Evolutionary conservation across 2,113 vertebrate genomes (phyloP), one percentile per base, ranked within the genome.

Genomic region (Ia io): DNA sequence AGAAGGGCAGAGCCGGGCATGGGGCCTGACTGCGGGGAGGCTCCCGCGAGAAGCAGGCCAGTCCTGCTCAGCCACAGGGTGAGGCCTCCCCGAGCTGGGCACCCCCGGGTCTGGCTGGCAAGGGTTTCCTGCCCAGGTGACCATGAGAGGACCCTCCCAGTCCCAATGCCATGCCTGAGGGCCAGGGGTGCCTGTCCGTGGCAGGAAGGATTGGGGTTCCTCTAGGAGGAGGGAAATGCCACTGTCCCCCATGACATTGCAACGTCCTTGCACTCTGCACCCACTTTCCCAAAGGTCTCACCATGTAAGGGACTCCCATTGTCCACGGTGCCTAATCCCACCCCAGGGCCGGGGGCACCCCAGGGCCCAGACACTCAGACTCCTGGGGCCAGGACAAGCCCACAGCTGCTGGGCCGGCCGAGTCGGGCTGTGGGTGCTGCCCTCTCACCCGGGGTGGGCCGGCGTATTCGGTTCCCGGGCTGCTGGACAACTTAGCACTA

Each of bases 181-280:
- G 30, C 35, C 71, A 25, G 47, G 6, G 22, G 78, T 35, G 42
- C 51, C 40, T 0, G 22, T 18, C 8, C 0, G 0, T 0, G 53
- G 47, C 69, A 28, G 32, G 32, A 13, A 47, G 65, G 17, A 1
- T 3, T 9, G n/a, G 76, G 7, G 44, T 69, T 8, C 30, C 22
- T 35, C 0, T 0, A 61, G 32, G 56, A 25, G 40, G 40, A 42
- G 23, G 13, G 44, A 6, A 4, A 10, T 3, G 23, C 6, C 0
- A 2, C 71, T 28, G 28, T 63, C 78, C 56, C 56, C 76, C 10
- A 44, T 32, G 70, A 35, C 37, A 14, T 0, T 10, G 37, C 77
- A 18, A 4, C 4, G 16, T 61, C 67, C 40, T 69, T 37, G 30
- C 20, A 5, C 7, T 20, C 35, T 42, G 40, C 16, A 4, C 14